Conservation (phyloP, 1,140 invertebrate species). For the Pomacea maculata region DNA sequence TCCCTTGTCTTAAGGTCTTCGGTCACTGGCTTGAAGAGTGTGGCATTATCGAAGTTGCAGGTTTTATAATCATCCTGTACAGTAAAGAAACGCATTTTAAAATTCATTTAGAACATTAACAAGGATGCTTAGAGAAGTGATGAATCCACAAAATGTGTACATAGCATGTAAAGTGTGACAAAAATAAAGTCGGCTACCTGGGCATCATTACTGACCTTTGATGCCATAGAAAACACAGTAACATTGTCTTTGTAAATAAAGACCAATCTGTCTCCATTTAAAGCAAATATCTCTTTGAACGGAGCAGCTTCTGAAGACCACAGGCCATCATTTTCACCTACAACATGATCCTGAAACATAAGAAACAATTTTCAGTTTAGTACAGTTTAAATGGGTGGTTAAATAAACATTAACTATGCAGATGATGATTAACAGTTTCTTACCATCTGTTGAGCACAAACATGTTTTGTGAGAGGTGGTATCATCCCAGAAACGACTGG, state of each 20-base stretch:
- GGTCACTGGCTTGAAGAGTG: not conserved
- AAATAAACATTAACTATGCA: too few relatives aligned
- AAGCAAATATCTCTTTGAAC: slow-evolving; percentile 25
- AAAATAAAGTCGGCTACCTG: not conserved
- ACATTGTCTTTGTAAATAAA: slow-evolving; percentile 24
- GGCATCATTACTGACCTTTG: slow-evolving; percentile 15
- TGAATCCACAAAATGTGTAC: not conserved
- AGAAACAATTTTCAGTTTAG: not conserved
- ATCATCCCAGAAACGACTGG: too few relatives aligned
- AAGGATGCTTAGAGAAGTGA: not conserved
- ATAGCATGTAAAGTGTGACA: not conserved
- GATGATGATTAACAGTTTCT: not conserved
- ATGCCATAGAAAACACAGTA: slow-evolving; percentile 17
- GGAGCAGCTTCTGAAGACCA: slow-evolving; percentile 30
- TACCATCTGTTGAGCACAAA: not conserved
- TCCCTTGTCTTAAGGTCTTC: not conserved
- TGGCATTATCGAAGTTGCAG: slow-evolving; percentile 29
- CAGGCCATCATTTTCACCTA: slow-evolving; percentile 25
- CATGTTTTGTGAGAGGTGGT: too few relatives aligned
- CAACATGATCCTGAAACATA: slow-evolving; percentile 22
- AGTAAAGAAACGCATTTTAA: not conserved
- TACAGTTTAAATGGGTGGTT: too few relatives aligned
- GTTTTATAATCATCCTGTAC: slow-evolving; percentile 24
- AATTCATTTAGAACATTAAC: not conserved
- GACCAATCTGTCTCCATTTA: slow-evolving; percentile 23